Conservation (phyloP, 2,113 vertebrate species). For the human region DNA sequence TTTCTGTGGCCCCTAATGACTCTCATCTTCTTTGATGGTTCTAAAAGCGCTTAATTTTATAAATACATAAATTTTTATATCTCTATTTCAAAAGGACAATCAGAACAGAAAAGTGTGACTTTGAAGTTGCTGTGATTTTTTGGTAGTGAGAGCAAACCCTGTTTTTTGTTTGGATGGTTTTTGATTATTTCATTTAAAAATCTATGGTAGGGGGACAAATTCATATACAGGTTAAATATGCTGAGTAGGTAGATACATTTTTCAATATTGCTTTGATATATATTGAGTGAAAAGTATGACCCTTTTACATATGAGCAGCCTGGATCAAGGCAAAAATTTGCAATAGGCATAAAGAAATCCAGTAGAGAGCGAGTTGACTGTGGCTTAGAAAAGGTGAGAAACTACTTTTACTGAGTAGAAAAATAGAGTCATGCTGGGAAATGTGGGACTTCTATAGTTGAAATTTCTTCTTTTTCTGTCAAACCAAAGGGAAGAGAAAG, state of each 20-base stretch:
- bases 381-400: not conserved
- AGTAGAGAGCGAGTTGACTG: not conserved
- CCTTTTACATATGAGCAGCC: not conserved
- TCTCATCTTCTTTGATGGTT: not conserved
- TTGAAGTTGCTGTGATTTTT: not conserved
- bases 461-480: constrained; percentile 51
- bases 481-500: constrained; percentile 43
- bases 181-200: not conserved
- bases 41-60: not conserved
- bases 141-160: not conserved
- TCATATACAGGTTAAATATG: not conserved
- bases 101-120: not conserved
- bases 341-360: not conserved
- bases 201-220: not conserved
- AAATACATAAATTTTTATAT: not conserved
- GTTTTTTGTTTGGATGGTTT: not conserved
- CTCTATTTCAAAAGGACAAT: not conserved
- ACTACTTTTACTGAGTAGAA: constrained; percentile 30
- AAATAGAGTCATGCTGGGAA: constrained; percentile 24
- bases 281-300: not conserved
- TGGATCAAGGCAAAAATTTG: not conserved
- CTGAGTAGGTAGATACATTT: not conserved
- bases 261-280: not conserved
- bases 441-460: not conserved
- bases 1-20: not conserved